A percentile compares a stretch with the other conserved stretches of the same genome.
Evolutionary conservation across 2,797 vertebrate genomes (phyloP).

Genomic region (Hydrophis major): DNA sequence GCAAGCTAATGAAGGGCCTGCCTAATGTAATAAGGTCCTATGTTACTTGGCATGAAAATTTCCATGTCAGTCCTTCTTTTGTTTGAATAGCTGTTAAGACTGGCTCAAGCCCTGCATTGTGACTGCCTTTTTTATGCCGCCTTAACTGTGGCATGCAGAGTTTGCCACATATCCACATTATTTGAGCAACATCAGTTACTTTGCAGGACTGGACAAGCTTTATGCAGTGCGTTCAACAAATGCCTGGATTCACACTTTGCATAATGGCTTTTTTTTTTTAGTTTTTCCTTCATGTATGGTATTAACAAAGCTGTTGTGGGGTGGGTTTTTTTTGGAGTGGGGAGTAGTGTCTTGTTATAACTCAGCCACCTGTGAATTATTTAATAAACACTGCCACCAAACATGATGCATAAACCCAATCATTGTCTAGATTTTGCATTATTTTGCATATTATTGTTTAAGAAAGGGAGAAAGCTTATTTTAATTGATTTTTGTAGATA

Average conservation of each 20-base stretch:
- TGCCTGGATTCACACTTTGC: not conserved
- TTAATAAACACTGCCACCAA: not conserved
- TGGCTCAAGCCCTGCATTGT: not conserved
- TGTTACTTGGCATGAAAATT: not conserved
- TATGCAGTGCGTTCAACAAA: not conserved
- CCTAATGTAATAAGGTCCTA: not conserved
- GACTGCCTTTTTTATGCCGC: not conserved
- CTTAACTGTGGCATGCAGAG: not conserved
- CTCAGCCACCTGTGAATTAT: not conserved
- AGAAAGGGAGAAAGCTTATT: not conserved
- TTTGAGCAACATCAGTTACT: not conserved
- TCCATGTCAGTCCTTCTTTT: not conserved
- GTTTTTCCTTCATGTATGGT: not conserved
- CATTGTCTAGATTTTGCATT: not conserved
- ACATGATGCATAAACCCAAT: not conserved
- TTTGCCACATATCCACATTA: not conserved
- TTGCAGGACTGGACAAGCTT: not conserved
- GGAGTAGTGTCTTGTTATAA: not conserved
- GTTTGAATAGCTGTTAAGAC: not conserved
- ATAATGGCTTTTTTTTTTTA: not conserved
- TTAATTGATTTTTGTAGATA: not conserved
- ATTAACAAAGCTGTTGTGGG: not conserved
- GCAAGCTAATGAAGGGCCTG: not conserved
- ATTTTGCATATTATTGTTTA: not conserved
- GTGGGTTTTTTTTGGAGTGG: not conserved